Evolutionary conservation across 2,888 invertebrate species (phyloP), one percentile per base, ranked within the genome.

Genomic region (Anaspis maculata): DNA sequence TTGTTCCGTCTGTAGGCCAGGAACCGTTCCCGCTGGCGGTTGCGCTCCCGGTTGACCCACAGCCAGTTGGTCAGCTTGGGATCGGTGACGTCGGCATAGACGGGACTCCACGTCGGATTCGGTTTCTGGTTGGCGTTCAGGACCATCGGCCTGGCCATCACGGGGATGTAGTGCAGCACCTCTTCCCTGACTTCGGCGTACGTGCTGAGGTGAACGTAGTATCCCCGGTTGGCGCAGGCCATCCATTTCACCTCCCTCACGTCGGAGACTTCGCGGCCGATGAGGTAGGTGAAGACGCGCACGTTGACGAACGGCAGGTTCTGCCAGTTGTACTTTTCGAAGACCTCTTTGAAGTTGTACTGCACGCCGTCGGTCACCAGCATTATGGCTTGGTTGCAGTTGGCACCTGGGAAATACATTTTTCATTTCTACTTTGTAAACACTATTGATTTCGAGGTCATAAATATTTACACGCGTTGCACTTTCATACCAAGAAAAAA

Each of bases 301-400:
- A 96, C 92, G 53, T 92, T 83, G 68, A 85, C 83, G 34, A 79
- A 80, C 1, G 74, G 72, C 48, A 73, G 65, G 47, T 79, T 71
- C 14, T 71, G 71, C 87, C 88, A 88, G 66, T 96, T 98, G 69
- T 85, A 90, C 46, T 76, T 72, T 57, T 88, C 78, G 66, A 98
- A 98, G 34, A 95, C 80, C 55, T 92, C 87, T 60, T 89, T 84
- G 67, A 83, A 94, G 59, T 85, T 89, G 57, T 91, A 88, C 25
- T 96, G 94, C 10, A 96, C 92, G 13, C 97, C 97, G 65, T 98
- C 98, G n/a, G 97, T 96, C 49, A 98, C 82, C 49, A 98, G 69
- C 96, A 98, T 96, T 55, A 98, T 96, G 15, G 95, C 96, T 71
- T 95, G 85, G 67, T 90, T 91, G 62, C 87, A 87, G 48, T 74